Conservation (phyloP, 2,113 vertebrate species). For the Carettochelys insculpta region DNA sequence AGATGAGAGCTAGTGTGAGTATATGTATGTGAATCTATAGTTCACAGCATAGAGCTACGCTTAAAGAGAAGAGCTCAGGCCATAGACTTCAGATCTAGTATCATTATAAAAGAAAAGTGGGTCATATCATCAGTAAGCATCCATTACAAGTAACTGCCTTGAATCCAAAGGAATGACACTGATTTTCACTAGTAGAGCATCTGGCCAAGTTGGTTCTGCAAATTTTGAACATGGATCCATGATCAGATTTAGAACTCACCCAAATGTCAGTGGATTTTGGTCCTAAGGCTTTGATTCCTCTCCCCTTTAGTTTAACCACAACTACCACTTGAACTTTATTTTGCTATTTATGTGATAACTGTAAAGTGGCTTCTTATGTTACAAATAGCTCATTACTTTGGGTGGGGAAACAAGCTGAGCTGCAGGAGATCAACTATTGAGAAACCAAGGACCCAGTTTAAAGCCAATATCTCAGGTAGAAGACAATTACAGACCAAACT, state of each 20-base stretch:
- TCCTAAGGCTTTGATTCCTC: fast-evolving
- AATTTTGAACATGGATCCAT: fast-evolving
- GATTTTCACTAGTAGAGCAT: neutral
- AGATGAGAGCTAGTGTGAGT: neutral
- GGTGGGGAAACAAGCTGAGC: neutral
- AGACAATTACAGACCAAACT: neutral
- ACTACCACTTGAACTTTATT: fast-evolving
- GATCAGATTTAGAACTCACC: neutral
- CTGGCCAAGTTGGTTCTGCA: fast-evolving
- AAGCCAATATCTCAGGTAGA: neutral
- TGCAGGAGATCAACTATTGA: neutral
- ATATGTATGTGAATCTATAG: neutral
- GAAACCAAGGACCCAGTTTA: neutral
- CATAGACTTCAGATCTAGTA: neutral
- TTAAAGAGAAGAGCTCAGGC: neutral
- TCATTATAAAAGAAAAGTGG: neutral
- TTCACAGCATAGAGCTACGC: neutral
- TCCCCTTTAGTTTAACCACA: neutral
- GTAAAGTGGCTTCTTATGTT: neutral
- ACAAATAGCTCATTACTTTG: neutral
- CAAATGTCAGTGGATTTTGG: fast-evolving
- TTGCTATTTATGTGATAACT: neutral
- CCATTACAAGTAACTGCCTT: neutral
- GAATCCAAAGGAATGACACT: neutral
- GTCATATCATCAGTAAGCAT: neutral